Evolutionary conservation across 2,113 vertebrate species (phyloP), one percentile per base, ranked within the genome.

Genomic region (Pomatorhinus ruficollis): DNA sequence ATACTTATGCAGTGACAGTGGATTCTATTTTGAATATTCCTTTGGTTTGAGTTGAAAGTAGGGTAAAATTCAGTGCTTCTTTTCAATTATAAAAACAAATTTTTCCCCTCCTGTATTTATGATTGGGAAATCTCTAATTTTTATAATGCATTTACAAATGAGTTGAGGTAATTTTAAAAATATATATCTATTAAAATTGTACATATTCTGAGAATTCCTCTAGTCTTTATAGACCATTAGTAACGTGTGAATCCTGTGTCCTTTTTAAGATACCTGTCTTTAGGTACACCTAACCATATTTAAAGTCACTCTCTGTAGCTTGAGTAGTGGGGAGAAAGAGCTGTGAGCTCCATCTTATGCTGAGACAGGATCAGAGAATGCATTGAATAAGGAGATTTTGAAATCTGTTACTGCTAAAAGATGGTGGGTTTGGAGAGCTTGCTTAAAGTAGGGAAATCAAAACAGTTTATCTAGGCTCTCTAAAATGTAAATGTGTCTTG

Each of bases 281-380:
- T 52, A n/a, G 30, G 12, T 50, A 40, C 40, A 25, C 22, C 22
- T 61, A 56, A 31, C 23, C 10, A 8, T 54, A 22, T 3, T 84
- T 10, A 4, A 57, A 54, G 30, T 78, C 21, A 27, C 9, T 3
- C 15, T 87, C 56, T 14, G 16, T 49, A 25, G 49, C 24, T 68
- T 83, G 35, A 60, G 27, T 23, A 72, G 40, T 12, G 19, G 11
- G 33, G 19, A 54, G 31, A 63, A 75, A 35, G 24, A 77, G 11
- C 19, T 17, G 18, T 22, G 44, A 57, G 3, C 17, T 78, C 22
- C 42, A 42, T 42, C 42, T 44, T 80, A 7, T 0, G 0, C n/a
- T 80, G 59, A 57, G 50, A 4, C 24, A 63, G 28, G 27, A 77
- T 44, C 35, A 68, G 57, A 35, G 25, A 40, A 33, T 3, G 3